Evolutionary conservation across 2,113 vertebrate species (phyloP), one percentile per base, ranked within the genome.

Genomic region (Sinocyclocheilus anophthalmus): DNA sequence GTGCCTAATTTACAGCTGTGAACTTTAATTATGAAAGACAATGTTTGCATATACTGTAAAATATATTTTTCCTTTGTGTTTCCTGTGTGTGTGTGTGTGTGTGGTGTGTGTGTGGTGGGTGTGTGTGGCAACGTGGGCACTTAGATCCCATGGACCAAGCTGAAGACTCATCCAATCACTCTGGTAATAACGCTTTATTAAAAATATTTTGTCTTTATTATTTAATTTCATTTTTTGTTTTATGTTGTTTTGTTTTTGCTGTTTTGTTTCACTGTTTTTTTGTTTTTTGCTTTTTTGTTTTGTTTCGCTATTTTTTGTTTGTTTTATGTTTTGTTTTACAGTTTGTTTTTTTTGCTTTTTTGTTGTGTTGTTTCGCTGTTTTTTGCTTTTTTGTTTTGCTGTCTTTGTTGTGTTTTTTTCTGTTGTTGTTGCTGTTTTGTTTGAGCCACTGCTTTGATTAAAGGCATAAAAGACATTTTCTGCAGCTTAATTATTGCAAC

Each of bases 71-170:
- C 48, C 1, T 65, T 14, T 20, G 6, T 1, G 26, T 85, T n/a
- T n/a, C n/a, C n/a, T n/a, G n/a, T n/a, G n/a, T n/a, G n/a, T n/a
- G n/a, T n/a, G n/a, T n/a, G n/a, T n/a, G n/a, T n/a, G n/a, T n/a
- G n/a, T n/a, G n/a, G n/a, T n/a, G n/a, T n/a, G n/a, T n/a, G n/a
- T n/a, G n/a, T n/a, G n/a, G 5, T 0, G 26, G 85, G 6, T 67
- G n/a, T 48, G 63, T 16, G 26, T 30, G n/a, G n/a, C n/a, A n/a
- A n/a, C n/a, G n/a, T 0, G 4, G 0, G 2, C 26, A 4, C 70
- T n/a, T 75, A 99, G 98, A 99, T 99, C 91, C 98, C 97, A 87
- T 99, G 98, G 98, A 99, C 98, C 85, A 99, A 99, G 92, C 87
- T 99, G 90, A 99, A 99, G 94, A 98, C 97, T 57, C 97, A n/a